Evolutionary conservation across 2,113 vertebrate species (phyloP).

Genomic region (Sciurus niger): DNA sequence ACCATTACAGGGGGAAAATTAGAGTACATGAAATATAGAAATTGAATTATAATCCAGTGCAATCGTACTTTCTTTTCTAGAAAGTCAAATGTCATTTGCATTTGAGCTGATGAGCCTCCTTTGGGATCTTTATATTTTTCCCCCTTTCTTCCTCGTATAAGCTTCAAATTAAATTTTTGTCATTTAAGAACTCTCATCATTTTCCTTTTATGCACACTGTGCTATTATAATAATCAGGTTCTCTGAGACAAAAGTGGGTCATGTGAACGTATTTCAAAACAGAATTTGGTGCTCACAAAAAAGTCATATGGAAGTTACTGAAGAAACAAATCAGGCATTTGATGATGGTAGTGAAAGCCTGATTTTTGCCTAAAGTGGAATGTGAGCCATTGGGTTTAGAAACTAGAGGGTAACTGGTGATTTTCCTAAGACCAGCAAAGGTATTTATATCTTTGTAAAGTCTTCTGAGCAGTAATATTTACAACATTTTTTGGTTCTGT

Average conservation of each 20-base stretch:
- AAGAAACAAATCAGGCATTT: conserved; percentile 12
- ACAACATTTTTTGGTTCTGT: conserved; percentile 6
- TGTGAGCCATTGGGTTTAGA: not conserved
- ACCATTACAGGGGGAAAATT: conserved; percentile 59
- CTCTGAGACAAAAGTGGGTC: conserved; percentile 68
- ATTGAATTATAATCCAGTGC: conserved; percentile 64
- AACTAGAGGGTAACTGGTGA: not conserved
- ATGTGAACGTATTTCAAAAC: conserved; percentile 50
- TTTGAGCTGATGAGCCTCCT: conserved; percentile 54
- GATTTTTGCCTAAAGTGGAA: not conserved
- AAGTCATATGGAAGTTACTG: not conserved
- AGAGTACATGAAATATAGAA: conserved; percentile 59
- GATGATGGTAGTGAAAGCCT: not conserved
- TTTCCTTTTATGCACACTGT: conserved; percentile 27
- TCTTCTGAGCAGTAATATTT: not conserved
- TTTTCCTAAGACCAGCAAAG: not conserved
- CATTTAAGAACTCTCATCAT: conserved; percentile 60
- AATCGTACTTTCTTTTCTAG: conserved; percentile 24
- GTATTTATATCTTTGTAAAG: not conserved
- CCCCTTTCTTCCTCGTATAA: conserved; percentile 29
- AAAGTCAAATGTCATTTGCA: conserved; percentile 69
- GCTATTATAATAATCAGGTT: conserved; percentile 51
- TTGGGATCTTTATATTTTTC: not conserved
- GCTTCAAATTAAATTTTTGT: conserved; percentile 71
- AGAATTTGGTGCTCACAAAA: conserved; percentile 48